phyloP scores from a whole-genome alignment of 2,888 invertebrate species.

The Andrena haemorrhoa region DNA sequence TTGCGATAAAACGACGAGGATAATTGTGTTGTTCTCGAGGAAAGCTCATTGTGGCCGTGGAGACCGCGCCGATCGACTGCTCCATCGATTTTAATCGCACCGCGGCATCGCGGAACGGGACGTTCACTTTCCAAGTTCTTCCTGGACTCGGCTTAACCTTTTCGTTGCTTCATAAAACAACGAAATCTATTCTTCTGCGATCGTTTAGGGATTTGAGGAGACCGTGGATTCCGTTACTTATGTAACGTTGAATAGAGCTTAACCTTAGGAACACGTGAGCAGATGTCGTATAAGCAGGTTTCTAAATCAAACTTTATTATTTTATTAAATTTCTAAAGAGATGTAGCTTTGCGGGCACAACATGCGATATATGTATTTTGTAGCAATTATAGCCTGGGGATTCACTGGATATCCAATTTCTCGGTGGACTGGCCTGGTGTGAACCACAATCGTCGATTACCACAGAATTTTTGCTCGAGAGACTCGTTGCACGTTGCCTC shows the following conservation, averaged over 20 bases:
- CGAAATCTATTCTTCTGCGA: no score
- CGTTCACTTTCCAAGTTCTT: not conserved
- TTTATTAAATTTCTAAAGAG: no score
- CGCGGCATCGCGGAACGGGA: not conserved
- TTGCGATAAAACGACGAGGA: not conserved
- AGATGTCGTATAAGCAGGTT: no score
- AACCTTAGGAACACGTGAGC: no score
- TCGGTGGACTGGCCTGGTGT: conserved; percentile 26
- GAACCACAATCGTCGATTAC: conserved; percentile 42
- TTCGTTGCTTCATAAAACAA: not conserved
- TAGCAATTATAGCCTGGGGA: conserved; percentile 30
- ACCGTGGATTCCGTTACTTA: no score
- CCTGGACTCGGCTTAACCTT: no score
- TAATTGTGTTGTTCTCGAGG: not conserved
- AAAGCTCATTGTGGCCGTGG: not conserved
- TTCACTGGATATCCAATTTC: conserved; percentile 24
- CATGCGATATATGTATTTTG: conserved; percentile 21
- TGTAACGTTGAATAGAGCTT: no score
- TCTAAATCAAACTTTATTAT: no score
- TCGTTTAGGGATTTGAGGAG: no score
- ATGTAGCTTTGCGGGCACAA: conserved; percentile 4
- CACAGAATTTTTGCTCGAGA: conserved; percentile 33
- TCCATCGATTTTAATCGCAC: not conserved
- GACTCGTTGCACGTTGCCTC: not conserved
- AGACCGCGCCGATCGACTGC: not conserved